Base-by-base conservation (phyloP, 2,888 invertebrate genomes). In the Lamproptera curius region DNA sequence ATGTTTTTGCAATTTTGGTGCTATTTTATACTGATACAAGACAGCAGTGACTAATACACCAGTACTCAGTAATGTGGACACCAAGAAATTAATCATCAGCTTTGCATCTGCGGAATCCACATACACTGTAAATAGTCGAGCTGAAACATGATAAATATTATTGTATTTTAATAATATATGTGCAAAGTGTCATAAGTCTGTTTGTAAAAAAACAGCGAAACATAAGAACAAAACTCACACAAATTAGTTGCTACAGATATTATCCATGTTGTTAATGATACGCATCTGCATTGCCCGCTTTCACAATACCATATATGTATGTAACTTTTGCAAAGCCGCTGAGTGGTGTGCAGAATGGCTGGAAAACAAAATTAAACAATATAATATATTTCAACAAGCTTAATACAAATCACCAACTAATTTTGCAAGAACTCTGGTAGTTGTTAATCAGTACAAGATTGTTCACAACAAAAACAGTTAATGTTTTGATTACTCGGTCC, bases 241-340 rank as follows among this genome's bases (percentile, higher is more conserved):
- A 93, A 76, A 74, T 96, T 96, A 6, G 95, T 95, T 55, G 92
- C 89, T 10, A 94, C 90, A 14, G 96, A 95, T 51, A 96, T 92
- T 20, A 92, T 86, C 96, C 96, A 96, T 1, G 95, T 95, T 2
- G 92, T 84, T 11, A 94, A 79, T 39, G 95, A 95, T 0, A 96
- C 91, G 94, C 92, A 57, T 93, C 92, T 1, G 95, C 92, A 70
- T 94, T 93, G 65, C 90, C 91, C 1, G 90, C 88, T 46, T 87
- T 85, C 14, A 94, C 62, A 55, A 96, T 95, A 50, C 93, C 93
- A 46, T 91, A 71, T 16, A 96, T 88, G 68, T 96, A 95, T 11
- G 94, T 90, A 1, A 94, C 86, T 85, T 96, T 96, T 51, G 95
- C 95, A 20, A 94, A 93, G 6, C 94, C 94, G 59, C 95, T 94